Evolutionary conservation across 2,113 vertebrate genomes (phyloP).

Genomic region (Myrmecophaga tridactyla): DNA sequence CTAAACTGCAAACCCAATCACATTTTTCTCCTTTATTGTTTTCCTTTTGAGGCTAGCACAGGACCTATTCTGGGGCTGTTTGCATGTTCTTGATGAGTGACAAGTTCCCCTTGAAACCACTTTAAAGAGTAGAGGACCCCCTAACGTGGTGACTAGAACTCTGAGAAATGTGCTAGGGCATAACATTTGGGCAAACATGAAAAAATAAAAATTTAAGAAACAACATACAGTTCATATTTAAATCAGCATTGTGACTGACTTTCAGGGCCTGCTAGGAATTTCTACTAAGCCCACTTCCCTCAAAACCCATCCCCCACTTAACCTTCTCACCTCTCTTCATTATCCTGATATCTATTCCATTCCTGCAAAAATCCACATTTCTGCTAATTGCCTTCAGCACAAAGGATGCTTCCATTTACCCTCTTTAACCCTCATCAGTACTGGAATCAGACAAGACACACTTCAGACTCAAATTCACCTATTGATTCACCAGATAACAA

Average conservation of each 20-base stretch:
- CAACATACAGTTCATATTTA: not conserved
- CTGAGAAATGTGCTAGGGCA: not conserved
- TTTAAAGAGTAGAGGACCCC: slow-evolving; percentile 28
- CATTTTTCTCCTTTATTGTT: slow-evolving; percentile 37
- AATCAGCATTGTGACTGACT: not conserved
- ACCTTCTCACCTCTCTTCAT: not conserved
- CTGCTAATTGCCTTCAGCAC: not conserved
- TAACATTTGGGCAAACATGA: not conserved
- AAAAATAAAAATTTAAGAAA: not conserved
- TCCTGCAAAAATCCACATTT: not conserved
- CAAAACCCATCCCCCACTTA: not conserved
- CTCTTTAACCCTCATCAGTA: not conserved
- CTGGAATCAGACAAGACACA: not conserved
- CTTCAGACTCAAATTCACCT: not conserved
- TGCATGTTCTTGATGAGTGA: not conserved
- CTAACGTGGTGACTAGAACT: slow-evolving; percentile 5
- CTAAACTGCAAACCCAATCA: slow-evolving; percentile 1
- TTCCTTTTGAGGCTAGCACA: slow-evolving; percentile 27
- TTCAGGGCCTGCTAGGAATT: not conserved
- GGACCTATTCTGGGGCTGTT: slow-evolving; percentile 28
- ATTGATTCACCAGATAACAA: not conserved
- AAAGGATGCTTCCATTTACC: not conserved
- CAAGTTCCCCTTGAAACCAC: slow-evolving; percentile 40
- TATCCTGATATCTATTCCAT: not conserved
- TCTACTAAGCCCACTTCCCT: not conserved